Evolutionary conservation across 1,140 invertebrate genomes (phyloP).

Genomic region (Reticulitermes speratus): DNA sequence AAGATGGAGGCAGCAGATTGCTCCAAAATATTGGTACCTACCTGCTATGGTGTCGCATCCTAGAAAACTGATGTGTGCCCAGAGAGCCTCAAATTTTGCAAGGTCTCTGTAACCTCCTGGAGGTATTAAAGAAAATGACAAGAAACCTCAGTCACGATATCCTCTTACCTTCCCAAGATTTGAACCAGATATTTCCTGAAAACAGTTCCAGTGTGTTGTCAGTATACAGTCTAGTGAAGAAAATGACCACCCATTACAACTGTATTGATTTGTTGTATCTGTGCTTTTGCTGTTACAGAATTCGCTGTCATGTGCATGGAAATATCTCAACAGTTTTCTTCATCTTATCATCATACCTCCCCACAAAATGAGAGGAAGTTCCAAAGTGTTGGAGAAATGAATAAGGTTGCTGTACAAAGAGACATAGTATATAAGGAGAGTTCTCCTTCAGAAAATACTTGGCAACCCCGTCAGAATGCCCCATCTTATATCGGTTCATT

Average conservation of each 20-base stretch:
- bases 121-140: too few relatives aligned
- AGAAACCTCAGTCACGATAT: too few relatives aligned
- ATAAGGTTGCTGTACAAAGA: not conserved
- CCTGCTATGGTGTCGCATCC: too few relatives aligned
- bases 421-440: not conserved
- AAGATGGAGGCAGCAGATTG: too few relatives aligned
- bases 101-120: too few relatives aligned
- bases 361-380: not conserved
- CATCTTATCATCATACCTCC: not conserved
- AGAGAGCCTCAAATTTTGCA: too few relatives aligned
- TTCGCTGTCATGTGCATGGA: not conserved
- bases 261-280: not conserved
- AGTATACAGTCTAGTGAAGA: too few relatives aligned
- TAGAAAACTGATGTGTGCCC: too few relatives aligned
- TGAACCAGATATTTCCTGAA: too few relatives aligned
- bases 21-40: too few relatives aligned
- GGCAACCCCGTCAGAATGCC: not conserved
- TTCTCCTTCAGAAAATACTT: not conserved
- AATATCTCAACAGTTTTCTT: not conserved
- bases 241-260: not conserved
- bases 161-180: too few relatives aligned
- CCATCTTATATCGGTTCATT: conserved; percentile 22
- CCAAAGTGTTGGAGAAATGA: not conserved
- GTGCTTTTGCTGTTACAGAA: not conserved
- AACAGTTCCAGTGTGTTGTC: too few relatives aligned